Conservation (phyloP, 2,797 vertebrate genomes). For the Phataginus tricuspis region DNA sequence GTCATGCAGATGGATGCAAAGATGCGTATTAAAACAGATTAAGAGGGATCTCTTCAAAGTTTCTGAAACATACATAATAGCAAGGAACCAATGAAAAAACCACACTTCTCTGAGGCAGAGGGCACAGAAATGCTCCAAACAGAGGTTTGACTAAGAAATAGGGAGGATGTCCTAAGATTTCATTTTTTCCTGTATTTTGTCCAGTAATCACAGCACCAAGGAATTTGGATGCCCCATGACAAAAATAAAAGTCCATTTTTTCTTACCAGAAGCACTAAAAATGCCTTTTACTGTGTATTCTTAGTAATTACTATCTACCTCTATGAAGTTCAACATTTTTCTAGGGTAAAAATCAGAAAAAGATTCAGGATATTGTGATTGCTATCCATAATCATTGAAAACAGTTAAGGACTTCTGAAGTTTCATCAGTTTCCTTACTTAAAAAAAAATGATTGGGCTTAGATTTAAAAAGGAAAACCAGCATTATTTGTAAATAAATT, state of each 20-base stretch:
- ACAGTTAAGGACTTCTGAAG: slow-evolving; percentile 20
- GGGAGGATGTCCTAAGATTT: neutral
- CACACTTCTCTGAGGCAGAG: neutral
- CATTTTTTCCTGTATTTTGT: neutral
- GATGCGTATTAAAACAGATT: neutral
- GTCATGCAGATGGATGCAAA: neutral
- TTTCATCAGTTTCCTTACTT: slow-evolving; percentile 5
- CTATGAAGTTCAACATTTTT: neutral
- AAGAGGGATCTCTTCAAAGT: neutral
- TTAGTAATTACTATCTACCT: neutral
- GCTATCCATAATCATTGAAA: neutral
- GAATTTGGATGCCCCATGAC: neutral
- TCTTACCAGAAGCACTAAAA: neutral
- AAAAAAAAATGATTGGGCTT: neutral
- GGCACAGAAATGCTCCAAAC: neutral
- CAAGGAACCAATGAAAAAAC: neutral
- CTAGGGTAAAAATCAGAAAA: slow-evolving; percentile 11
- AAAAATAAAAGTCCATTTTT: neutral
- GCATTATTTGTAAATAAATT: neutral
- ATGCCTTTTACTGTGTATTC: neutral
- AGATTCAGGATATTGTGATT: neutral
- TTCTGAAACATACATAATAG: neutral
- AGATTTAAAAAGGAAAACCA: neutral
- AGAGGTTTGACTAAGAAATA: neutral
- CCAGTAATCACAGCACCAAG: neutral